Evolutionary conservation across 2,888 invertebrate species (phyloP).

Genomic region (Ormyrus rosae): DNA sequence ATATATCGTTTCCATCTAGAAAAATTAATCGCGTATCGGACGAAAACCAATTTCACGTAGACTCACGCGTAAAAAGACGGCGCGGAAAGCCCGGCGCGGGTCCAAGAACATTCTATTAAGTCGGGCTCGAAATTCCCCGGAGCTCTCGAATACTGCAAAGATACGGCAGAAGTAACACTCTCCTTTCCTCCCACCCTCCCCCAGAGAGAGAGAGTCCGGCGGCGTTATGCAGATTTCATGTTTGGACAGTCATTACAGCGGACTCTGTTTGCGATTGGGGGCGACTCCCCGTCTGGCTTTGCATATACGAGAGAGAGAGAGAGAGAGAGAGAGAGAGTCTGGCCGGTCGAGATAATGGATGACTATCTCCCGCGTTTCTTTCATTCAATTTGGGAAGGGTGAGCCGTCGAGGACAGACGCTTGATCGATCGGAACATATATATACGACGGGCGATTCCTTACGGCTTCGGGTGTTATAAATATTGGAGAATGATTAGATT

Average conservation of each 20-base stretch:
- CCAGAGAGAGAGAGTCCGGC: slow-evolving; percentile 52
- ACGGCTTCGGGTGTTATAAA: too few relatives aligned
- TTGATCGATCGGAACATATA: too few relatives aligned
- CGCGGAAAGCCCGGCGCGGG: neutral
- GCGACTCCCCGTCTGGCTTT: slow-evolving; percentile 8
- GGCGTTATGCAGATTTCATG: slow-evolving; percentile 79
- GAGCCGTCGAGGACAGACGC: too few relatives aligned
- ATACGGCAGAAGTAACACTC: slow-evolving; percentile 51
- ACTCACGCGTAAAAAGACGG: neutral
- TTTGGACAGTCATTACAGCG: slow-evolving; percentile 78
- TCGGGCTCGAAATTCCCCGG: slow-evolving; percentile 1
- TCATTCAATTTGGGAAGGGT: neutral
- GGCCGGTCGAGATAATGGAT: neutral
- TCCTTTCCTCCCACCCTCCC: slow-evolving; percentile 51
- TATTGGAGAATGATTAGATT: too few relatives aligned
- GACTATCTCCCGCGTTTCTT: neutral
- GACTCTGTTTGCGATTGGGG: neutral
- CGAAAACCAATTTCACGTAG: neutral
- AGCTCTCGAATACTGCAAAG: neutral
- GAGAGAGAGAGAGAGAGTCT: neutral
- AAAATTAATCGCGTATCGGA: neutral
- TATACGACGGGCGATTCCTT: too few relatives aligned
- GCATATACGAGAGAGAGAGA: neutral
- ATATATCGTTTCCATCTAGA: neutral
- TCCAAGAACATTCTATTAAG: slow-evolving; percentile 24